Percentiles rank a stretch among this genome's conserved stretches.
Evolutionary conservation across 2,797 vertebrate species (phyloP).

Genomic region (Diceros bicornis): DNA sequence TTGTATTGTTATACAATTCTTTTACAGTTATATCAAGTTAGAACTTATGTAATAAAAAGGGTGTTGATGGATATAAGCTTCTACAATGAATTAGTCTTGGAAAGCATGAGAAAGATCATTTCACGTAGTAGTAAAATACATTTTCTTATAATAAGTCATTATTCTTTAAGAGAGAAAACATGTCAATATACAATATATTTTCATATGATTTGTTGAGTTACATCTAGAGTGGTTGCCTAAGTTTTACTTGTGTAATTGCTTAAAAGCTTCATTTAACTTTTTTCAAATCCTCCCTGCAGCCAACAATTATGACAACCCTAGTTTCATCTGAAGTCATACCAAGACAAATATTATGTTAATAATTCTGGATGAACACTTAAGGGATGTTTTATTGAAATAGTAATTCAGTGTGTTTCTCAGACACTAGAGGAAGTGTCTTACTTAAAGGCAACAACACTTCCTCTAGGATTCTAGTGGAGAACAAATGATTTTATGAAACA

Average conservation of each 20-base stretch:
- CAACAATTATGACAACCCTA: neutral
- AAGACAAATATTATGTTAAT: neutral
- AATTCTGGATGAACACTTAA: neutral
- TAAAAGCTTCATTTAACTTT: neutral
- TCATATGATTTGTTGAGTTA: neutral
- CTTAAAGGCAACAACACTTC: neutral
- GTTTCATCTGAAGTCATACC: neutral
- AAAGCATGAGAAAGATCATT: neutral
- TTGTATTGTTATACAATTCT: neutral
- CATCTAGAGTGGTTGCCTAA: neutral
- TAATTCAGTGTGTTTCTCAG: neutral
- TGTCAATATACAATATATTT: neutral
- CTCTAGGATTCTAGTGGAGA: neutral
- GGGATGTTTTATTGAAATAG: neutral
- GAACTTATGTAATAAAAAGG: neutral
- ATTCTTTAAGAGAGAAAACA: neutral
- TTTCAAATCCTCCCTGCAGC: neutral
- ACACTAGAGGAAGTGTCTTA: neutral
- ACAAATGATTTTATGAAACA: neutral
- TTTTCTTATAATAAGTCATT: neutral
- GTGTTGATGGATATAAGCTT: neutral
- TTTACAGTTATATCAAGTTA: neutral
- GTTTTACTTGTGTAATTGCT: neutral
- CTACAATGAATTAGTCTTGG: neutral
- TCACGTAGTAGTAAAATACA: neutral